A percentile compares a stretch with the other conserved stretches of the same genome.
Conservation (phyloP, 1,140 invertebrate species). For the Lepidostoma basale region DNA sequence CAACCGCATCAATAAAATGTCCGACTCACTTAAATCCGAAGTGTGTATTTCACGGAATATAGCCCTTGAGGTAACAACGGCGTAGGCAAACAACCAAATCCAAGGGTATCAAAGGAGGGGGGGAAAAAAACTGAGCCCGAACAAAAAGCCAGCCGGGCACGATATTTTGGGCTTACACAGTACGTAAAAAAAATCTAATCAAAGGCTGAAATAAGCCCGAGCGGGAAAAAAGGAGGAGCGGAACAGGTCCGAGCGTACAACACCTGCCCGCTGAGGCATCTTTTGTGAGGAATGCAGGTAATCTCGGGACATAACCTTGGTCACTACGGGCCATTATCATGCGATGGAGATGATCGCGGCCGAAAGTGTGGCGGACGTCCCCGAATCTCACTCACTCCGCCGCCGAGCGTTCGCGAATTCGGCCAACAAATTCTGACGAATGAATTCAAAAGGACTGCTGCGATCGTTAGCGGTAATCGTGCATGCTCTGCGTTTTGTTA, state of each 20-base stretch:
- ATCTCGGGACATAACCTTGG: conserved; percentile 41
- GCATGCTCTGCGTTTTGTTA: too few species aligned
- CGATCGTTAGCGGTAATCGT: too few species aligned
- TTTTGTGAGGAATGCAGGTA: conserved; percentile 46
- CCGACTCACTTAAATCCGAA: neutral
- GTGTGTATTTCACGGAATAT: neutral
- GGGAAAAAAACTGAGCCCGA: conserved; percentile 35
- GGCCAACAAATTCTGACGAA: too few species aligned
- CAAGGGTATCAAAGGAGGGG: neutral
- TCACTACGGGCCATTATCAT: conserved; percentile 44
- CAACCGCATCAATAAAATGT: conserved; percentile 5
- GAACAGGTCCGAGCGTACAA: conserved; percentile 43
- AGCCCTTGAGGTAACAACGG: conserved; percentile 11
- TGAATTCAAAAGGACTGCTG: too few species aligned
- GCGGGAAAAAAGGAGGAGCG: conserved; percentile 37
- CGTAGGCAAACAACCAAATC: conserved; percentile 24
- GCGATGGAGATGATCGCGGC: conserved; percentile 2
- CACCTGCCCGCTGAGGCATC: conserved; percentile 42
- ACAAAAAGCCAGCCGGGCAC: conserved; percentile 40
- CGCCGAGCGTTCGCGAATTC: too few species aligned
- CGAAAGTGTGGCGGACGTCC: neutral
- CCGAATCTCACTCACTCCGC: neutral
- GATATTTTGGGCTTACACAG: conserved; percentile 39
- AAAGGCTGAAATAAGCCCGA: conserved; percentile 34
- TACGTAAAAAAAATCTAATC: conserved; percentile 45